These are phyloP conservation scores for Drosophila trapezifrons DNA, from an alignment of 1,140 invertebrate species.

Conservation along the genomic window DNA sequence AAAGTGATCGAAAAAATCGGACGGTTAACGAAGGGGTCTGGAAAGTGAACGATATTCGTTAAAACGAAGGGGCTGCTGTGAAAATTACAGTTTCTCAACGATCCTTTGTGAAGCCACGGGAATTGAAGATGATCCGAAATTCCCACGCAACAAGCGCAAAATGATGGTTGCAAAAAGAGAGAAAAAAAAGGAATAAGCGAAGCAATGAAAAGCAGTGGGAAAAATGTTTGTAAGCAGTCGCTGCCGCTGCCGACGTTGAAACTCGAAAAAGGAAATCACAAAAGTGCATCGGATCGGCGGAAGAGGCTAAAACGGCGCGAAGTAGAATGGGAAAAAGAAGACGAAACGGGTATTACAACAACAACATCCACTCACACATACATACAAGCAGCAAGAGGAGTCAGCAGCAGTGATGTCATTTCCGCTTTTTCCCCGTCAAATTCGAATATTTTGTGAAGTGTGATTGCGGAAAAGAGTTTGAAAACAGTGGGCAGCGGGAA, in stretches of 20 bases:
- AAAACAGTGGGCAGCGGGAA: too few relatives aligned
- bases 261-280: slow-evolving; percentile 77
- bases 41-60: not conserved
- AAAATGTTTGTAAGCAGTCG: slow-evolving; percentile 57
- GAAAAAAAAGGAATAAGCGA: slow-evolving; percentile 46
- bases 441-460: too few relatives aligned
- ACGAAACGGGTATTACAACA: slow-evolving; percentile 80
- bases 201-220: slow-evolving; percentile 72
- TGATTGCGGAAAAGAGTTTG: too few relatives aligned
- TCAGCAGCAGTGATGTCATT: too few relatives aligned
- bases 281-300: slow-evolving; percentile 74
- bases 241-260: slow-evolving; percentile 51
- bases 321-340: slow-evolving; percentile 76
- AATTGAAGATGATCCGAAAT: slow-evolving; percentile 60
- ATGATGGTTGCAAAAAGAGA: slow-evolving; percentile 59
- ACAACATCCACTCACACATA: slow-evolving; percentile 30
- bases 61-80: slow-evolving; percentile 4
- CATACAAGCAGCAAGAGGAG: slow-evolving; percentile 7
- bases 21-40: not conserved
- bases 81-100: slow-evolving; percentile 1
- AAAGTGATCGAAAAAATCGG: slow-evolving; percentile 13
- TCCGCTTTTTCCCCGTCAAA: too few relatives aligned
- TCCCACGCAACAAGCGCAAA: slow-evolving; percentile 69
- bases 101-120: slow-evolving; percentile 33
- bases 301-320: slow-evolving; percentile 79